Percentiles rank a stretch among this genome's conserved stretches.
Conservation (phyloP, 2,113 vertebrate species). For the Podarcis raffonei region DNA sequence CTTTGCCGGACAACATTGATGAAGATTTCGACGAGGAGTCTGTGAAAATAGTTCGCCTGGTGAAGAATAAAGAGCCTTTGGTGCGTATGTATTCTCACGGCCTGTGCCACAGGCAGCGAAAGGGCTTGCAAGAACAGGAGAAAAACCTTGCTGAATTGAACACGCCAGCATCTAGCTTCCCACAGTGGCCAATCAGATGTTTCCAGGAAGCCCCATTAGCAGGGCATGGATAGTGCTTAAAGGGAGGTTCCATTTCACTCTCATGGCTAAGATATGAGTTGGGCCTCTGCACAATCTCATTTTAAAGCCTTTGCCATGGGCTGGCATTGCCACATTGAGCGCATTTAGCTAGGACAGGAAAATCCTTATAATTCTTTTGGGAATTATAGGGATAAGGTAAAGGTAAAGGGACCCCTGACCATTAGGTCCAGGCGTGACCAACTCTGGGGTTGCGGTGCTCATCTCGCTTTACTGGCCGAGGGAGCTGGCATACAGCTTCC, state of each 20-base stretch:
- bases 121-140: background rate
- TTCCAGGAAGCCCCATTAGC: background rate
- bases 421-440: too few relatives aligned
- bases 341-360: too few relatives aligned
- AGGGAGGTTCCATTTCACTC: background rate
- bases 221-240: background rate
- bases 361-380: too few relatives aligned
- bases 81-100: constrained; percentile 66
- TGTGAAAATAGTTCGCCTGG: constrained; percentile 93
- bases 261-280: background rate
- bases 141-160: background rate
- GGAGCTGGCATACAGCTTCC: too few relatives aligned
- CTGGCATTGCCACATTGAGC: too few relatives aligned
- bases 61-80: constrained; percentile 96
- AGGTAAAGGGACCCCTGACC: too few relatives aligned
- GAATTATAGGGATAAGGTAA: too few relatives aligned
- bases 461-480: too few relatives aligned
- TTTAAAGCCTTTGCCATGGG: too few relatives aligned
- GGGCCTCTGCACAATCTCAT: background rate
- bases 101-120: background rate
- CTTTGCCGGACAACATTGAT: constrained; percentile 86
- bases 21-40: constrained; percentile 94
- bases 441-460: too few relatives aligned
- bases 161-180: background rate
- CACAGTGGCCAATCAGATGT: background rate